Evolutionary conservation across 2,888 invertebrate genomes (phyloP), one percentile per base, ranked within the genome.

Genomic region (Aphodius sticticus): DNA sequence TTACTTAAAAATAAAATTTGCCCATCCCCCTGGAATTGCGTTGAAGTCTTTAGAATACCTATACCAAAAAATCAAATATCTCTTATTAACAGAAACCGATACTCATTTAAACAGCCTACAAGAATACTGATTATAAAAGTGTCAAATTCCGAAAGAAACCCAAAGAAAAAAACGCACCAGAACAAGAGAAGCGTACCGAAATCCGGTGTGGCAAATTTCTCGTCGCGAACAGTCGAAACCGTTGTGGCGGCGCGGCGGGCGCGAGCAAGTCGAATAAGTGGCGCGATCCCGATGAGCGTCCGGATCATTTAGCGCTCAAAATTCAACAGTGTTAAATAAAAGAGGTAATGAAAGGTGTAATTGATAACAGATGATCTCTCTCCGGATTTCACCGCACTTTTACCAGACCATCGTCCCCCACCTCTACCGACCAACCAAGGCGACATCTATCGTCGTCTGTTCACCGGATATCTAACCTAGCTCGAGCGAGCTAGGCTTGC

Each of bases 311-410:
- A 86, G 85, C 87, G 85, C 86, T 87, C 84, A 86, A 87, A 87
- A 88, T 87, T 86, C 86, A 85, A 83, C 83, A 85, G 84, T 85
- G 86, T 86, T 86, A 87, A 87, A 88, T 88, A 88, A 88, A 88
- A 87, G 87, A 87, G 86, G 86, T 87, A 88, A 87, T 87, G 88
- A 87, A 88, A 87, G 87, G 87, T 88, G 87, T 88, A 88, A 88
- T 88, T 88, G 87, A 88, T 88, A 88, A 88, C 87, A 87, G 87
- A 88, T 88, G 87, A 87, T 85, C 76, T 70, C 53, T 26, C 26
- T 26, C 26, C 26, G 26, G 26, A 26, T 26, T 26, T 85, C 84
- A 85, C 84, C 83, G 82, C 82, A 83, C 79, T 84, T 84, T 85
- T 84, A 81, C 84, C 79, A 16, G 76, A 35, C 15, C 38, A 12